Evolutionary conservation across 2,888 invertebrate species (phyloP), one percentile per base, ranked within the genome.

Genomic region (Eristalis pertinax): DNA sequence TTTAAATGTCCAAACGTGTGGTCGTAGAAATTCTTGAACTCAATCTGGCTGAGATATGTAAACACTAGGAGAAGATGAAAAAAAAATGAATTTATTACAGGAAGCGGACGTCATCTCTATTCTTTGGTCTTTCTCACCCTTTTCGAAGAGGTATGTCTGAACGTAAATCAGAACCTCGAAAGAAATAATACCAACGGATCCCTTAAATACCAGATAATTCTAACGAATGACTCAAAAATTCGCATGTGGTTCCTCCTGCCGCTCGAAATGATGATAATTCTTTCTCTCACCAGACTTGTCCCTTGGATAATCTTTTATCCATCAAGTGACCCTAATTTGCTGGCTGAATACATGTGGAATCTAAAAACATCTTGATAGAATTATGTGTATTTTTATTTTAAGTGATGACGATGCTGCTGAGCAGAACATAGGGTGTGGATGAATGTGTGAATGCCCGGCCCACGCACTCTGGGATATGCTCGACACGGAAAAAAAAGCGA

Each of bases 331-430:
- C 76, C 68, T 68, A 68, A 68, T 68, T 58, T 41, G 50, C 50
- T 50, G 50, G 50, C 7, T 19, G 50, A 19, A 50, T 50, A 50
- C 19, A 50, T 50, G 50, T 19, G 50, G 50, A 50, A 19, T 50
- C 50, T 50, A 50, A 50, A 50, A 50, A 56, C 29, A 50, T 29
- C 60, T 56, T 19, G 56, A 64, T 35, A 24, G 38, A 75, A 65
- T 19, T 15, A 4, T 35, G 26, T 22, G 43, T n/a, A 0, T 43
- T 65, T 65, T 65, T 73, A 73, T 79, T 79, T 79, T 62, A 73
- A 67, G 65, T 79, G 72, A 72, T 79, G 79, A 79, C 65, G 43
- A 19, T 63, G 38, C 50, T 26, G 29, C 24, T 41, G 41, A 50
- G 19, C 50, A 8, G 19, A 50, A 50, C 19, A 19, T 50, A 50